Percentiles rank a stretch among this genome's conserved stretches.
phyloP scores from a whole-genome alignment of 2,113 vertebrate genomes.

The Callipepla californica region DNA sequence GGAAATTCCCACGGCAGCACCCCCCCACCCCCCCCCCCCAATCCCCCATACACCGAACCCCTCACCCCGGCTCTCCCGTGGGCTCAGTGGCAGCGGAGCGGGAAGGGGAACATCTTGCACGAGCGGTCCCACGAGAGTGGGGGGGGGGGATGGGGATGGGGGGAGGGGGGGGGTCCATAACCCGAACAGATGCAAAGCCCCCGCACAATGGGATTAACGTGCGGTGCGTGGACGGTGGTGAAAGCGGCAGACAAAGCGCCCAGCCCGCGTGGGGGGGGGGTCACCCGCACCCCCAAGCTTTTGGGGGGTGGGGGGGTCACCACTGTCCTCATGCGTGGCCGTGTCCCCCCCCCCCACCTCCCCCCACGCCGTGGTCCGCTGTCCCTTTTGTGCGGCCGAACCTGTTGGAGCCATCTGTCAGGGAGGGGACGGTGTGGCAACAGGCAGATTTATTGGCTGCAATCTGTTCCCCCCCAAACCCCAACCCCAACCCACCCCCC shows the following conservation, averaged over 20 bases:
- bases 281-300: background rate
- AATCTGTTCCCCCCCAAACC: conserved; percentile 46
- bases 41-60: rapidly evolving
- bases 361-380: background rate
- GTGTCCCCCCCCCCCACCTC: background rate
- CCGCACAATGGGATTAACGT: conserved; percentile 14
- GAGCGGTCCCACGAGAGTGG: background rate
- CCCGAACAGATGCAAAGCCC: conserved; percentile 38
- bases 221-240: background rate
- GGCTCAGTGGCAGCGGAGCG: rapidly evolving
- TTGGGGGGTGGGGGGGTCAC: background rate
- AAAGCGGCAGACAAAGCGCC: background rate
- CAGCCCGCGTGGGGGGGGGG: background rate
- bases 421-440: conserved; percentile 6
- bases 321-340: background rate
- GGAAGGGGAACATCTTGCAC: background rate
- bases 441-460: conserved; percentile 65
- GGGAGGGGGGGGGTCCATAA: background rate
- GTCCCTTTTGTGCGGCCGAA: conserved; percentile 24
- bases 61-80: background rate
- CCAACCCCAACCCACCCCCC: background rate
- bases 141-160: background rate
- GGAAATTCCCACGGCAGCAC: background rate
- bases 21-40: background rate
- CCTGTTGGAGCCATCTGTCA: conserved; percentile 72